A percentile compares a stretch with the other conserved stretches of the same genome.
These are phyloP conservation scores for Luffia ferchaultella DNA, from an alignment of 2,888 invertebrate species.

Conservation along the genomic window DNA sequence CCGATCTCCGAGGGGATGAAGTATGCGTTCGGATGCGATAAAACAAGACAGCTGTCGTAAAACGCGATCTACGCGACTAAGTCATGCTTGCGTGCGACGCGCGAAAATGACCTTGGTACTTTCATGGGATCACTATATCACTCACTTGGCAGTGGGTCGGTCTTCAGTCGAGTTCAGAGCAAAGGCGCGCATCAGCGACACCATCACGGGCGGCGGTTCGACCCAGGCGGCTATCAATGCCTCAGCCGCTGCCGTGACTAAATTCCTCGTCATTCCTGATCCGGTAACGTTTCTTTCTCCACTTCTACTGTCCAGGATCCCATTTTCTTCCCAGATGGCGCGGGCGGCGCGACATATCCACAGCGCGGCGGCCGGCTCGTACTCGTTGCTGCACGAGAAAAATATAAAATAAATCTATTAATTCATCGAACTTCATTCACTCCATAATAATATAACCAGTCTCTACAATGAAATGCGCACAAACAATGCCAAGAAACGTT, in stretches of 20 bases:
- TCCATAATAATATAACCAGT: not conserved
- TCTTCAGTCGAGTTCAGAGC: not conserved
- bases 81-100: too few species aligned
- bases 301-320: not conserved
- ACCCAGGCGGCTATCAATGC: not conserved
- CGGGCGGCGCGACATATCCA: constrained; percentile 42
- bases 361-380: constrained; percentile 33
- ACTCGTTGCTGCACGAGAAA: constrained; percentile 28
- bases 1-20: too few species aligned
- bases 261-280: too few species aligned
- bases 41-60: too few species aligned
- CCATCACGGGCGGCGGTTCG: not conserved
- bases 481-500: constrained; percentile 1
- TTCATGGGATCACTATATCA: too few species aligned
- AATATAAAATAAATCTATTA: too few species aligned
- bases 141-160: not conserved
- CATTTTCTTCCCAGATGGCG: constrained; percentile 8
- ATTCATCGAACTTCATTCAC: too few species aligned
- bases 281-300: not conserved
- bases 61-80: too few species aligned
- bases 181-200: not conserved
- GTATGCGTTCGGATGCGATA: too few species aligned
- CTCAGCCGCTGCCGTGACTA: not conserved
- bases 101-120: too few species aligned
- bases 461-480: not conserved